Evolutionary conservation across 2,888 invertebrate species (phyloP).

Genomic region (Drosophila vallismaia): DNA sequence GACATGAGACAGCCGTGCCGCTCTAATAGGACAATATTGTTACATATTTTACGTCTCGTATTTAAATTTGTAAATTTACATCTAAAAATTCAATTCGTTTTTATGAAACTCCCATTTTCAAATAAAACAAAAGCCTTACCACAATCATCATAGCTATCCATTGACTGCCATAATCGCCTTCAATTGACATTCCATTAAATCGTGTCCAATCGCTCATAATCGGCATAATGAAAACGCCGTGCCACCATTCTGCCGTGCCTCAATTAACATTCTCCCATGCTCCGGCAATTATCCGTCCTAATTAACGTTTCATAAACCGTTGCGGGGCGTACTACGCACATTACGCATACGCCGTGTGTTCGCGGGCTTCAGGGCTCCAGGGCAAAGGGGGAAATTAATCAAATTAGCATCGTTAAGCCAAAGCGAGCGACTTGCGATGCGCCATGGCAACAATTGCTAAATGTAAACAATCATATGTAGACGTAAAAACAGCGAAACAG

Average conservation of each 20-base stretch:
- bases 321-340: conserved; percentile 40
- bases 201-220: conserved; percentile 46
- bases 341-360: conserved; percentile 64
- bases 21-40: conserved; percentile 1
- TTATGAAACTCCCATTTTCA: not conserved
- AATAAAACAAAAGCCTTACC: not conserved
- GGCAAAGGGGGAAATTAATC: conserved; percentile 62
- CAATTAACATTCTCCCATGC: conserved; percentile 60
- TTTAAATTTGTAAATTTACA: not conserved
- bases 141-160: conserved; percentile 5
- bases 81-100: not conserved
- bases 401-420: conserved; percentile 70
- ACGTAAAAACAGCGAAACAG: conserved; percentile 34
- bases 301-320: conserved; percentile 75
- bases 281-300: conserved; percentile 67
- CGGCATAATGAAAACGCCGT: conserved; percentile 62
- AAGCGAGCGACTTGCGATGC: conserved; percentile 49
- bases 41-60: not conserved
- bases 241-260: conserved; percentile 41
- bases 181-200: conserved; percentile 23
- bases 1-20: conserved; percentile 8
- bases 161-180: conserved; percentile 25
- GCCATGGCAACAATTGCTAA: conserved; percentile 43
- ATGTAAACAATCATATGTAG: conserved; percentile 63
- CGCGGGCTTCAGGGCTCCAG: conserved; percentile 9